phyloP scores from a whole-genome alignment of 2,797 vertebrate species.

The Ataeniobius toweri region DNA sequence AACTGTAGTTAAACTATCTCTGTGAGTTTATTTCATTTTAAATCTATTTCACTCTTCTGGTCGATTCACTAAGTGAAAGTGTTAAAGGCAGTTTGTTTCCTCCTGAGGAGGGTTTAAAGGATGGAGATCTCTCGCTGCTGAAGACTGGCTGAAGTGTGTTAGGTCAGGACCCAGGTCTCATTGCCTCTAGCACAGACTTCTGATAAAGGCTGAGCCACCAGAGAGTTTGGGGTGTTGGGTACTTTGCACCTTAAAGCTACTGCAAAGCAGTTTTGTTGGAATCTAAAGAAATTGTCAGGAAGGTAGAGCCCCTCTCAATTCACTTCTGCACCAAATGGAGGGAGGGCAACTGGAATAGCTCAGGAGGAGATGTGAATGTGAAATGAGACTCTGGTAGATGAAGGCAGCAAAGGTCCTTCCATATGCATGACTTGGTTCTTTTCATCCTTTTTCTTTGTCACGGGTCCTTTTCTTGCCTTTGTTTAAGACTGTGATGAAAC shows the following conservation, averaged over 20 bases:
- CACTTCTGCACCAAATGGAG: constrained; percentile 47
- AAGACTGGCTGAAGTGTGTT: constrained; percentile 25
- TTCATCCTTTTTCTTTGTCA: constrained; percentile 48
- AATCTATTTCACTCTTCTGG: background rate
- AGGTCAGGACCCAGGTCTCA: constrained; percentile 22
- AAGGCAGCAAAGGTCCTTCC: constrained; percentile 49
- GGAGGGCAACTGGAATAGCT: constrained; percentile 63
- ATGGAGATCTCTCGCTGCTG: constrained; percentile 23
- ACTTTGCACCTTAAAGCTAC: constrained; percentile 48
- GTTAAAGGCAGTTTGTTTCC: background rate
- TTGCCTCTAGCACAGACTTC: constrained; percentile 29
- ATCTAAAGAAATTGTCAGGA: constrained; percentile 58
- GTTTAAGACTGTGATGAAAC: constrained; percentile 58
- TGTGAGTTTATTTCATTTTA: background rate
- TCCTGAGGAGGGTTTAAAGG: constrained; percentile 14
- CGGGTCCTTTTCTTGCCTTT: constrained; percentile 48
- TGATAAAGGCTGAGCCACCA: constrained; percentile 56
- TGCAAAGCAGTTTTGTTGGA: constrained; percentile 52
- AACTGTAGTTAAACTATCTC: background rate
- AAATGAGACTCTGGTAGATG: constrained; percentile 54
- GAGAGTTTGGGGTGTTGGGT: constrained; percentile 38
- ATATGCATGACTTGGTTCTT: constrained; percentile 60
- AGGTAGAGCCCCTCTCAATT: constrained; percentile 62
- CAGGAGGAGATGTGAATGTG: constrained; percentile 66
- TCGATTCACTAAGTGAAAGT: background rate